Base-by-base conservation (phyloP, 2,113 vertebrate species). In the Petrocephalus microphthalmus region DNA sequence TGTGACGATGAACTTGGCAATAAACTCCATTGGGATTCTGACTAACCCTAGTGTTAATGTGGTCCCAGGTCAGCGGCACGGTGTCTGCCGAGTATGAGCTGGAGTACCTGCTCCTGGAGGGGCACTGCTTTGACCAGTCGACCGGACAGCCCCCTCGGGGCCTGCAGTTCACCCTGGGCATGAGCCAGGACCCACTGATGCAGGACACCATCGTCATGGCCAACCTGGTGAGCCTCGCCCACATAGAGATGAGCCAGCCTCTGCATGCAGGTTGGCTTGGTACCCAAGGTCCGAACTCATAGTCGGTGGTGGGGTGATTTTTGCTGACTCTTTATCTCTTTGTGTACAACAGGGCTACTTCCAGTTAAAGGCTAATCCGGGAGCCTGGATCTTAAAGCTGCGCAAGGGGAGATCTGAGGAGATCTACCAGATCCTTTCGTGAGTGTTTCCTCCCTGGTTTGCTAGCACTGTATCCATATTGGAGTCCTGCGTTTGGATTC, bases 161-260 rank as follows among this genome's bases (percentile, higher is more conserved):
- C 84, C 93, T 99, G 54, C 98, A 99, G 93, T 98, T 99, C 88
- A 99, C 97, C 2, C 93, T 99, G 49, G 98, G 98, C 93, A 97
- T 95, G 92, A 97, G 93, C 90, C 96, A 88, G 71, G 94, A 95
- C 29, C 97, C 95, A 25, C 95, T 96, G 74, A 91, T 96, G 91
- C 95, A 98, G 64, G 98, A 99, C 93, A 99, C 98, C 3, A 96
- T 98, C 89, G 98, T 99, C 92, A 99, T 99, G 98, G 98, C 98
- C 89, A 99, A 98, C 91, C 94, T 99, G 47, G 98, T 99, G 92
- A 95, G 97, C 93, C 60, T 84, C 89, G 10, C 57, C 37, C 84
- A 17, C 33, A 13, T 7, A 56, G 25, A 33, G 19, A 37, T 22
- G 25, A 53, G 49, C 49, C 20, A 53, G 67, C 67, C 15, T 37